Evolutionary conservation across 1,140 invertebrate genomes (phyloP), one percentile per base, ranked within the genome.

Genomic region (Araneus ventricosus): DNA sequence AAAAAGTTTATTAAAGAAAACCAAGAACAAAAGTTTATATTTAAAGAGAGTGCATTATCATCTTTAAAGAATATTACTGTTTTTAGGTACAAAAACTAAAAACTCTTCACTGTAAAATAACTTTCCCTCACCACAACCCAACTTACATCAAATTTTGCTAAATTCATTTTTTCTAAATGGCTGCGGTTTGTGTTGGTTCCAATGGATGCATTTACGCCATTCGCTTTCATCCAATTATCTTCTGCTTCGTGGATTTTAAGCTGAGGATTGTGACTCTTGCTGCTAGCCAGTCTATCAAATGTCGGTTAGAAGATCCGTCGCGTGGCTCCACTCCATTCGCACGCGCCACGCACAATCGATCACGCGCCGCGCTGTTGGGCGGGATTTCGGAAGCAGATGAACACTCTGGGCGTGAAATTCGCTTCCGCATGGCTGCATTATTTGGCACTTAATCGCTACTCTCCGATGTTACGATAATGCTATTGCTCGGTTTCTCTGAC

Each of bases 371-470:
- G 20, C 8, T 41, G 22, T 20, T 41, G 87, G 87, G 87, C 87
- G 87, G 87, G 87, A 41, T 52, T 30, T 70, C 37, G 63, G 61
- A 88, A 41, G 61, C 61, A 88, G 87, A 88, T 88, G 87, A 88
- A 34, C 59, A 45, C 87, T 27, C 22, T 67, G 87, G 87, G 87
- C 87, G 87, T 88, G 87, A 88, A 88, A 88, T 27, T 24, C 2
- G 41, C 1, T 24, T 24, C 14, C 6, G n/a, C 61, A 10, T 41
- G 87, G 87, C 20, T 88, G 87, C 63, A 27, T 70, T 52, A 27
- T 88, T 88, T 88, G 87, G 87, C 87, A 45, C 2, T 7, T 20
- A 39, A 88, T 41, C 87, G 87, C 87, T 8, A 4, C n/a, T 86
- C 30, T 57, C 34, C 17, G 52, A 10, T 17, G 67, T 30, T 45